Evolutionary conservation across 2,888 invertebrate genomes (phyloP).

Genomic region (Synanthedon formicaeformis): DNA sequence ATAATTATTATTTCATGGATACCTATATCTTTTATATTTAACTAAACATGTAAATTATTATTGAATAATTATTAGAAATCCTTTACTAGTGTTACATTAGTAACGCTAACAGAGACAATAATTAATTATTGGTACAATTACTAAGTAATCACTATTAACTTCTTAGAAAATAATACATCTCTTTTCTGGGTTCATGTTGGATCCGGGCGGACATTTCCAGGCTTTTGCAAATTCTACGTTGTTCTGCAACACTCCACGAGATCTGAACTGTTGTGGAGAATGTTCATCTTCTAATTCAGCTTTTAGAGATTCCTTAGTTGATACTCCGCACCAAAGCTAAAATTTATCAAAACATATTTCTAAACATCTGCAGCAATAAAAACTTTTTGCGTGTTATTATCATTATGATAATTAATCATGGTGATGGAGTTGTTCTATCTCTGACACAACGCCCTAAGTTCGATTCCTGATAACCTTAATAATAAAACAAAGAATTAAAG

Average conservation of each 20-base stretch:
- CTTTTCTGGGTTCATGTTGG: conserved; percentile 68
- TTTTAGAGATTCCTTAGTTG: conserved; percentile 72
- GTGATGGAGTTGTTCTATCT: too few species aligned
- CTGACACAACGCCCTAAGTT: too few species aligned
- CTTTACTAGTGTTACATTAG: background rate
- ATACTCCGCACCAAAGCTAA: conserved; percentile 88
- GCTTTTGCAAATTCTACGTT: conserved; percentile 78
- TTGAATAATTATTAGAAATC: background rate
- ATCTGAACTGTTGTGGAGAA: conserved; percentile 77
- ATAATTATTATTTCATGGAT: too few species aligned
- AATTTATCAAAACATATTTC: conserved; percentile 1
- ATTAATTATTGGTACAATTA: too few species aligned
- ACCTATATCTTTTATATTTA: too few species aligned
- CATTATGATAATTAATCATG: too few species aligned
- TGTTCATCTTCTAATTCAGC: conserved; percentile 79
- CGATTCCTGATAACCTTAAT: too few species aligned
- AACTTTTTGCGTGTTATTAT: too few species aligned
- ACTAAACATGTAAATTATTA: too few species aligned
- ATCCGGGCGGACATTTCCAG: conserved; percentile 65
- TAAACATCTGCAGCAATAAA: too few species aligned
- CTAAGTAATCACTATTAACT: background rate
- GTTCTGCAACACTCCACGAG: conserved; percentile 78
- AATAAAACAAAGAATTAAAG: too few species aligned
- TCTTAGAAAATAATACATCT: conserved; percentile 53
- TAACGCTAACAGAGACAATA: too few species aligned